Percentiles rank a stretch among this genome's conserved stretches.
Evolutionary conservation across 2,797 vertebrate genomes (phyloP).

Genomic region (Phataginus tetradactyla): DNA sequence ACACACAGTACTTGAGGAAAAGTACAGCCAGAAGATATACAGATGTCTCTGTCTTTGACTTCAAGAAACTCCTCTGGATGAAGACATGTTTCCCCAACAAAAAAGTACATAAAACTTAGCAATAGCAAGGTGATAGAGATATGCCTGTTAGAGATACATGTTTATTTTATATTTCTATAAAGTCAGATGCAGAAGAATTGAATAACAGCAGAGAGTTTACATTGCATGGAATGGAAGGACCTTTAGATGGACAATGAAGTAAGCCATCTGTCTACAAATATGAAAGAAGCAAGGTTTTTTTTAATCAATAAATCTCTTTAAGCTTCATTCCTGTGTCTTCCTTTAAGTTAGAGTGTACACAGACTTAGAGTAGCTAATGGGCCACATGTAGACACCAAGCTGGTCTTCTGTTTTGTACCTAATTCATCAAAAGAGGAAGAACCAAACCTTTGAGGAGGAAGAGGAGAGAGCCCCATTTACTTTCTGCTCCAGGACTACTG

Average conservation of each 20-base stretch:
- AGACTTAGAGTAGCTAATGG: not conserved
- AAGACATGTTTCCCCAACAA: not conserved
- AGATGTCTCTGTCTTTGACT: not conserved
- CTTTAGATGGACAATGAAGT: not conserved
- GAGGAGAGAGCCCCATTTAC: not conserved
- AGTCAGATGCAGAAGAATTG: not conserved
- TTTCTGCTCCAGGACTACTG: not conserved
- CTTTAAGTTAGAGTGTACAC: not conserved
- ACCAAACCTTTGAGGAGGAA: not conserved
- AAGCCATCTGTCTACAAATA: not conserved
- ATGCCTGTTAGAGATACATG: not conserved
- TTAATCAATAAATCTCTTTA: not conserved
- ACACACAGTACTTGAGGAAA: not conserved
- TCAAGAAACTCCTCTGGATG: not conserved
- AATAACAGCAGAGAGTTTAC: not conserved
- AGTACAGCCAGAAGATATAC: not conserved
- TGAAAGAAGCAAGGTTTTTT: not conserved
- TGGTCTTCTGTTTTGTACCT: not conserved
- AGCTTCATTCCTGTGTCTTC: not conserved
- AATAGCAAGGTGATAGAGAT: not conserved
- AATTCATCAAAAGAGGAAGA: not conserved
- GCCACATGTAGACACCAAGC: not conserved
- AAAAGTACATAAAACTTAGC: not conserved
- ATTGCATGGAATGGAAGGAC: not conserved
- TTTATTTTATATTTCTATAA: not conserved